Evolutionary conservation across 2,888 invertebrate species (phyloP), one percentile per base, ranked within the genome.

Genomic region (Deilephila elpenor): DNA sequence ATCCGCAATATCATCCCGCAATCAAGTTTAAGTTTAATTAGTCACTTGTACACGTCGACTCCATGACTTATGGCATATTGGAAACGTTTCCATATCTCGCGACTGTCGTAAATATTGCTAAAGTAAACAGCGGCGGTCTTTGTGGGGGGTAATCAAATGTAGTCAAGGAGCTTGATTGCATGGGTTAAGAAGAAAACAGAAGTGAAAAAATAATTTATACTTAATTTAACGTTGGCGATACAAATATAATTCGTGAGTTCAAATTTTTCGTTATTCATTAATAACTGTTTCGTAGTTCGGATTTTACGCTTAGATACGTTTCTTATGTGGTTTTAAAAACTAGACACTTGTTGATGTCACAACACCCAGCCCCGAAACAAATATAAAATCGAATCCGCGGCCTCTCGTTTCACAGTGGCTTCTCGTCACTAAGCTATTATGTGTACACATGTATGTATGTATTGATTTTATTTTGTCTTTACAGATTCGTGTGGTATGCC

Each of bases 1-100:
- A 87, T 78, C 79, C 72, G 80, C 82, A 78, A 82, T 85, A 83
- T 83, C 80, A 79, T 78, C 84, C 78, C 76, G 85, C 86, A 85
- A 88, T 89, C 86, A 85, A 86, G 83, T 86, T 83, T 83, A 80
- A 83, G 77, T 87, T 89, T 88, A 90, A 90, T 91, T 89, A 90
- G 88, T 88, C 85, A 89, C 88, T 83, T 88, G 88, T 86, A 76
- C 75, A 76, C 79, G 85, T 86, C 88, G 80, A 79, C 82, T 77
- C 73, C 73, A 88, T 91, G 91, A 91, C 87, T 91, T 90, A 91
- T 89, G 78, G 89, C 85, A 80, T 89, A 91, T 91, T 89, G 88
- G 85, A 84, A 67, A 59, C 53, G 72, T 25, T 59, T n/a, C 64
- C 72, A 67, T 73, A 72, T 34, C 56, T 34, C 56, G 70, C 64